Conservation (phyloP, 2,797 vertebrate species). For the Arrhamphus sclerolepis region DNA sequence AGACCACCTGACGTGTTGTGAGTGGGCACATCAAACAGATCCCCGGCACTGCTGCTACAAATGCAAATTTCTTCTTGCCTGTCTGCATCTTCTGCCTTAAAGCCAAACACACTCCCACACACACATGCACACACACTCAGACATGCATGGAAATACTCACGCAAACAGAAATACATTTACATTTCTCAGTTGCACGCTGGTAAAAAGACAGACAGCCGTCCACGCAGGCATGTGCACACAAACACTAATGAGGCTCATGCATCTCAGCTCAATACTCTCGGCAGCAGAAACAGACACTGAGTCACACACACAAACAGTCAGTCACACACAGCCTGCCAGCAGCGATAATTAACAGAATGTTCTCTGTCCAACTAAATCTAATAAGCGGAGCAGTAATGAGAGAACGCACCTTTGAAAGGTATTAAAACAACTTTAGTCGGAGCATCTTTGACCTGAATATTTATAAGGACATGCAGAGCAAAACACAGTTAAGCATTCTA, state of each 20-base stretch:
- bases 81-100: conserved; percentile 37
- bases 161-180: conserved; percentile 48
- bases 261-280: conserved; percentile 18
- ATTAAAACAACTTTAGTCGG: conserved; percentile 39
- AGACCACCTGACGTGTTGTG: conserved; percentile 58
- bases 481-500: conserved; percentile 25
- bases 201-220: conserved; percentile 2
- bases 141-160: conserved; percentile 1
- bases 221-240: conserved; percentile 3
- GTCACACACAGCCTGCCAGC: conserved; percentile 39
- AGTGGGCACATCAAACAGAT: conserved; percentile 68
- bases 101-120: conserved; percentile 23
- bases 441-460: conserved; percentile 48
- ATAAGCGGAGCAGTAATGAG: conserved; percentile 57
- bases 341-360: conserved; percentile 67
- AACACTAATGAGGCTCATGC: conserved; percentile 38
- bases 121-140: conserved; percentile 2
- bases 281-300: conserved; percentile 15
- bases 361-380: conserved; percentile 60
- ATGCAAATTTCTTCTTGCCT: conserved; percentile 65
- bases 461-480: conserved; percentile 25
- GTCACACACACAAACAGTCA: conserved; percentile 8
- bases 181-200: conserved; percentile 30
- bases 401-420: conserved; percentile 51
- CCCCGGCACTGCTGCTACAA: conserved; percentile 16